A percentile compares a stretch with the other conserved stretches of the same genome.
Evolutionary conservation across 2,888 invertebrate genomes (phyloP).

Genomic region (Mantis religiosa): DNA sequence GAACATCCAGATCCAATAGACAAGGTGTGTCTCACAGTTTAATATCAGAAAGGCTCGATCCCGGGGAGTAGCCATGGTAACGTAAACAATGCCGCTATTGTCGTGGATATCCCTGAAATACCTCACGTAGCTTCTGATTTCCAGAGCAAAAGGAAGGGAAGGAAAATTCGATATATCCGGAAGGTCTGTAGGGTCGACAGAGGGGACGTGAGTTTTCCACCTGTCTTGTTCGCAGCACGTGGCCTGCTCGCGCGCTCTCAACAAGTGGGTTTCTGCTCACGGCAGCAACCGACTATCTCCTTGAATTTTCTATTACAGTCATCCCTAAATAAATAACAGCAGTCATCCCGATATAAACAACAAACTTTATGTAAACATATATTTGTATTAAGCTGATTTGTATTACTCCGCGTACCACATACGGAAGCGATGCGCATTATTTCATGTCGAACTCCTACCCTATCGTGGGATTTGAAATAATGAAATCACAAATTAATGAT

Average conservation of each 20-base stretch:
- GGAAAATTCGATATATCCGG: constrained; percentile 5
- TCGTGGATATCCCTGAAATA: neutral
- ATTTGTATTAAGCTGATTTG: no score
- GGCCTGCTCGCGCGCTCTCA: neutral
- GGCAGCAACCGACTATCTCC: neutral
- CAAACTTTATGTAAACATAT: no score
- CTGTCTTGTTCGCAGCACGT: neutral
- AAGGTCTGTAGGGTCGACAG: neutral
- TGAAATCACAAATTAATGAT: no score
- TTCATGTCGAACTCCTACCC: no score
- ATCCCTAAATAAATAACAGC: no score
- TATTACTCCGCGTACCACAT: no score
- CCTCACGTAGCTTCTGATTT: neutral
- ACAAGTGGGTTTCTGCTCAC: neutral
- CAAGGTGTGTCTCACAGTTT: neutral
- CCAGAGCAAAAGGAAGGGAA: neutral
- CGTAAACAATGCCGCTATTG: neutral
- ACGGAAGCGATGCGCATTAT: no score
- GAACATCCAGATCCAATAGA: neutral
- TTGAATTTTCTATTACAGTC: neutral
- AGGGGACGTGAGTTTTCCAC: neutral
- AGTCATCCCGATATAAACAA: no score
- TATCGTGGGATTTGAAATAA: no score
- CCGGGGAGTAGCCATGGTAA: neutral
- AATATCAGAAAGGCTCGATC: neutral